Evolutionary conservation across 2,888 invertebrate species (phyloP), one percentile per base, ranked within the genome.

Genomic region (Drosophila mercatorum): DNA sequence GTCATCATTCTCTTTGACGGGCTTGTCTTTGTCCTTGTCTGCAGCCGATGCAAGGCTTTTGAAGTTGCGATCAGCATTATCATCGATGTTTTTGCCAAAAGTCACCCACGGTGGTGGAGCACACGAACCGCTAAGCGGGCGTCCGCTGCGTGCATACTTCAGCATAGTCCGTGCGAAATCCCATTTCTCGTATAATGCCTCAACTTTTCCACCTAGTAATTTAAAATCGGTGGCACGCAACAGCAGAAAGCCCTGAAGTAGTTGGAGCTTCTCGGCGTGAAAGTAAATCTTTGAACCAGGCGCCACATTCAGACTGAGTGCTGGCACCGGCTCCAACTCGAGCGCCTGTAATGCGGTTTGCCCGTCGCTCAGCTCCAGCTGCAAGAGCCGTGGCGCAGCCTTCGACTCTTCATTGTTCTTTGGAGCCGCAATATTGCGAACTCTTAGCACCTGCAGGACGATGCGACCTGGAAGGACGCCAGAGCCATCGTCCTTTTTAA

Each of bases 101-200:
- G 97, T 96, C 82, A 98, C 97, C 97, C 98, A 98, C 44, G 96
- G 98, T 5, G 97, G 97, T 2, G 98, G 97, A 0, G 97, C 97
- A 73, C 96, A 96, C 81, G 96, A 95, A 0, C 85, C 83, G 64
- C 94, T 95, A 17, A 88, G 68, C 3, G 90, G 87, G 7, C 91
- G 82, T 1, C 90, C 92, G 64, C 90, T 91, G 28, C 88, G 85
- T 5, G 95, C 94, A 89, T 95, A 95, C 88, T 95, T 95, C 5
- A 94, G 94, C 82, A 95, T 93, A 78, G 95, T 95, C 82, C 95
- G 92, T 56, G 94, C 95, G 55, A 97, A 91, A 91, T 97, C 96
- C 98, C 98, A 98, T 92, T 97, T 97, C 83, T 98, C 98, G 72
- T 96, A 95, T 90, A 98, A 94, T 76, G 95, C 95, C 7, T 95